Conservation (phyloP, 2,888 invertebrate genomes). For the Heliconius ethilla region DNA sequence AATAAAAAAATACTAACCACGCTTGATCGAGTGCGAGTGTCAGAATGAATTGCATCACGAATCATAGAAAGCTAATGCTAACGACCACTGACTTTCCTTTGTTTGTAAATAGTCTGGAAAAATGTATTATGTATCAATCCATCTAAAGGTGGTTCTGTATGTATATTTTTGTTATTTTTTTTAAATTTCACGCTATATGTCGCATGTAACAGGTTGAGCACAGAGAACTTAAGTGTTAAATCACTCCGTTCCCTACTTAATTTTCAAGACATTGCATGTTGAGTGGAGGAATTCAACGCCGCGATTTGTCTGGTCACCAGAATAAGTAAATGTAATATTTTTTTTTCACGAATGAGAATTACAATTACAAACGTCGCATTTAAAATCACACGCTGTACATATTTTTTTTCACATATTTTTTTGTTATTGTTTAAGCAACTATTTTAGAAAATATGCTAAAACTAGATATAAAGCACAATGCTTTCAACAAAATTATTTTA, state of each 20-base stretch:
- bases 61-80: slow-evolving; percentile 45
- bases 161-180: not conserved
- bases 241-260: not conserved
- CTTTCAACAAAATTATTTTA: not conserved
- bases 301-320: no score
- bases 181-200: not conserved
- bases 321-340: no score
- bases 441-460: no score
- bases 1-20: slow-evolving; percentile 33
- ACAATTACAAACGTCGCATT: no score
- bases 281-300: no score
- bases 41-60: slow-evolving; percentile 42
- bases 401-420: no score
- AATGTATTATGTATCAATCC: not conserved
- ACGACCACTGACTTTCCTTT: slow-evolving; percentile 37
- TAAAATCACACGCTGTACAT: no score
- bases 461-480: no score
- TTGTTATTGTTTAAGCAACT: no score
- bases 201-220: not conserved
- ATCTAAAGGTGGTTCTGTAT: not conserved
- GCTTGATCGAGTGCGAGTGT: slow-evolving; percentile 38
- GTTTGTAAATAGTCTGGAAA: slow-evolving; percentile 16
- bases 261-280: no score
- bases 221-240: not conserved
- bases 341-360: no score